A percentile compares a stretch with the other conserved stretches of the same genome.
Conservation (phyloP, 1,140 invertebrate genomes). For the Calycopis cecrops region DNA sequence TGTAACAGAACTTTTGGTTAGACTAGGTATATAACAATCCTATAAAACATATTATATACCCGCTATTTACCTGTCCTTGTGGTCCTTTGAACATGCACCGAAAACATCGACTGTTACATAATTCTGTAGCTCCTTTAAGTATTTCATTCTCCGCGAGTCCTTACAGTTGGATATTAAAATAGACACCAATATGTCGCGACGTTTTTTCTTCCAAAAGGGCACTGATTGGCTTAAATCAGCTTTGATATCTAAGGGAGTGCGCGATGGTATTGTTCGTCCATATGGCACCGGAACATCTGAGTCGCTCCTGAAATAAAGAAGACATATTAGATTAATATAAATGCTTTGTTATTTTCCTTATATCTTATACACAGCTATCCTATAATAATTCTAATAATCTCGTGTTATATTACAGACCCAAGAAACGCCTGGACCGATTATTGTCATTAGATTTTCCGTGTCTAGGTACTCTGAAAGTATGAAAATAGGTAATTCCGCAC, state of each 20-base stretch:
- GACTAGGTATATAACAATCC: no score
- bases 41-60: background rate
- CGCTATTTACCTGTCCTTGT: slow-evolving; percentile 36
- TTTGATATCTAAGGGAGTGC: slow-evolving; percentile 17
- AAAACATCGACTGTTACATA: slow-evolving; percentile 46
- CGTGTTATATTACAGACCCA: no score
- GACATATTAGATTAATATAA: slow-evolving; percentile 12
- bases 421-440: no score
- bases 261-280: slow-evolving; percentile 72
- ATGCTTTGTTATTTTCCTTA: background rate
- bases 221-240: slow-evolving; percentile 28
- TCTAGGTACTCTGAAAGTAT: no score
- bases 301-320: slow-evolving; percentile 69
- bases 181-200: slow-evolving; percentile 70
- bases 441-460: no score
- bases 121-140: slow-evolving; percentile 74
- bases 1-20: no score
- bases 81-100: slow-evolving; percentile 42
- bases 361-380: no score
- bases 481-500: no score
- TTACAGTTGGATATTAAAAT: slow-evolving; percentile 81
- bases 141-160: slow-evolving; percentile 73
- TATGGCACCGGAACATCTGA: slow-evolving; percentile 83
- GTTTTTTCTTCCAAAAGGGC: slow-evolving; percentile 43
- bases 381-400: background rate